phyloP scores from a whole-genome alignment of 92 coral and sea anemone genomes.

The Parazoanthus swiftii region DNA sequence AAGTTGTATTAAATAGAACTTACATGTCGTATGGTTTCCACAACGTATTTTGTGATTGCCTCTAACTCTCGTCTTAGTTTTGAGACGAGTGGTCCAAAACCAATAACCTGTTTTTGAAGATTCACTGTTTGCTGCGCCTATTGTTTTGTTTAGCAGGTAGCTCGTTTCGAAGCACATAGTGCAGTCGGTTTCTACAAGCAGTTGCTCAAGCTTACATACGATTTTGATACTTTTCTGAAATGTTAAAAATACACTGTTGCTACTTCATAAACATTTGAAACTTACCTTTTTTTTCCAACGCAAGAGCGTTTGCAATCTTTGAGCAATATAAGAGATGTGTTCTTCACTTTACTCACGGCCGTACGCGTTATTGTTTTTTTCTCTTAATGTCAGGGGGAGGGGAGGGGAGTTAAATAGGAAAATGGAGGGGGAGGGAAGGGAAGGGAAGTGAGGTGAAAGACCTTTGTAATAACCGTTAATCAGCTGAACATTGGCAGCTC shows the following conservation, averaged over 20 bases:
- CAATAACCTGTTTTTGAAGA: not conserved
- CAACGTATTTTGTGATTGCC: not conserved
- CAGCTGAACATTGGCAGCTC: not conserved
- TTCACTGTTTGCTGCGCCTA: not conserved
- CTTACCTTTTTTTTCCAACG: not conserved
- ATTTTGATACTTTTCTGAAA: too few species aligned
- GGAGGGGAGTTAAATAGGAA: not conserved
- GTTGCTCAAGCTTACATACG: not conserved
- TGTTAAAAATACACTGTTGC: not conserved
- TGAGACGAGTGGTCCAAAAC: not conserved
- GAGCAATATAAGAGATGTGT: not conserved
- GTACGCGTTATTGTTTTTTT: not conserved
- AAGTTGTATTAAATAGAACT: not conserved
- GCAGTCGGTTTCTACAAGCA: not conserved
- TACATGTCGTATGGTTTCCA: not conserved
- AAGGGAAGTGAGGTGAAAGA: not conserved
- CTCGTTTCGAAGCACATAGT: not conserved
- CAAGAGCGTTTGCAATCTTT: too few species aligned
- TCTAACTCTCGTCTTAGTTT: too few species aligned
- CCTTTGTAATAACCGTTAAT: not conserved
- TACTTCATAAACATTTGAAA: not conserved
- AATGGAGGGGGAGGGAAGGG: not conserved
- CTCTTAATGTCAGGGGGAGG: slow-evolving; percentile 1
- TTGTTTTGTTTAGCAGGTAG: slow-evolving; percentile 28
- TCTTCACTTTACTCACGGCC: not conserved